Evolutionary conservation across 2,888 invertebrate genomes (phyloP), one percentile per base, ranked within the genome.

Genomic region (Hydraecia micacea): DNA sequence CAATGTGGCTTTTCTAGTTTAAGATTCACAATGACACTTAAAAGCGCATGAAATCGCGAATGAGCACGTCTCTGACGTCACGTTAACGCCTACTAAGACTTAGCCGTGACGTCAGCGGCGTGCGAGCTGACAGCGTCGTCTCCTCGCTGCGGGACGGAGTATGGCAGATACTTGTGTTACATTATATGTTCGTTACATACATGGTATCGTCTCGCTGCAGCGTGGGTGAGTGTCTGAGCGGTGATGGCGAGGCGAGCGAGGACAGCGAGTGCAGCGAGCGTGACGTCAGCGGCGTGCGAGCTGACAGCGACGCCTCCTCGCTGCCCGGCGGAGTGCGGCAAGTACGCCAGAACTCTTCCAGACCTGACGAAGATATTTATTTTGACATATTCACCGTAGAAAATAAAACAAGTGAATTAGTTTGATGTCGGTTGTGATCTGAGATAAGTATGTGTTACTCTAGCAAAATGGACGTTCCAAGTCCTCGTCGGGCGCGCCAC

Each of bases 271-370:
- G 96, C 86, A 96, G 95, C 85, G 96, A 96, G 93, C 95, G 96
- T 72, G 96, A 96, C 82, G 96, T 95, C 77, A 96, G 95, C 91
- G 96, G 95, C 85, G 96, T 96, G 90, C 96, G 96, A 71, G 94
- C 90, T 13, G 95, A 95, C 81, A 95, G 92, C 78, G 96, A 96
- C 87, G 95, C 94, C 88, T 96, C 96, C 90, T 96, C 96, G 90
- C 96, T 96, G 92, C 96, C 96, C 36, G 96, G 96, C 89, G 96
- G 96, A 83, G 96, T 96, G 90, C 96, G 96, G 89, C 96, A 96
- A 67, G 95, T 93, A 86, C 97, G 97, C 97, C 97, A 97, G 91
- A 96, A 97, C 92, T 96, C 96, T 77, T 96, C 96, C 85, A 97
- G 88, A 8, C 96, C 96, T 96, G 83, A 73, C 28, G 49, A 15